Base-by-base conservation (phyloP, 2,797 vertebrate species). In the Oreonectes daqikongensis region DNA sequence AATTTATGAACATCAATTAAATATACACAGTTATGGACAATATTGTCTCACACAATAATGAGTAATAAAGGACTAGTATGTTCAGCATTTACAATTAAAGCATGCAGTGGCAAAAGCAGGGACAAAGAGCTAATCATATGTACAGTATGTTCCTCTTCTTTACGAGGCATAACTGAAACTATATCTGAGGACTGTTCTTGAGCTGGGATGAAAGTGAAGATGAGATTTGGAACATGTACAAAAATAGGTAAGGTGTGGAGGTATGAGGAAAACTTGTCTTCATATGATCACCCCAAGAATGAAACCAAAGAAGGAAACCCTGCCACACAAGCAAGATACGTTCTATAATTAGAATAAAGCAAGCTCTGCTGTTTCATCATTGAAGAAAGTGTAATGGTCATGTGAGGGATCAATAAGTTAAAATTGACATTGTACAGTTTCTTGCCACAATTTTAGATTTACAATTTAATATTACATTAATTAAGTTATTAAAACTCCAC, bases 181-280 rank as follows among this genome's bases (percentile, higher is more conserved):
- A 18, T 20, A 73, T 32, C 26, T 24, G 35, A 63, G 30, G 28
- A 68, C 24, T 69, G 18, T 32, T 52, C 2, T 4, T 32, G 30
- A 64, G 40, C 17, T 65, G 64, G 46, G 59, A 64, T 57, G 26
- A 61, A 73, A 75, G 57, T 9, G 18, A 50, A 50, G 18, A 50
- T 20, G 48, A 50, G 20, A 66, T 64, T 22, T 74, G 57, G 24
- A 65, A 57, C 67, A 50, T 5, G 24, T 70, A 20, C 66, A 42
- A 48, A 80, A 80, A 80, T 80, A 80, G 72, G 30, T 20, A 35
- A 35, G 15, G 59, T 44, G 57, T 38, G 40, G 38, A 26, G 42
- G 72, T 70, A 80, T 75, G 38, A 3, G 38, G 26, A 75, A 75
- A 28, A 57, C 26, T 22, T 40, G 14, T 12, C 6, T 22, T 18